Base-by-base conservation (phyloP, 2,797 vertebrate genomes). In the Cottoperca gobio region DNA sequence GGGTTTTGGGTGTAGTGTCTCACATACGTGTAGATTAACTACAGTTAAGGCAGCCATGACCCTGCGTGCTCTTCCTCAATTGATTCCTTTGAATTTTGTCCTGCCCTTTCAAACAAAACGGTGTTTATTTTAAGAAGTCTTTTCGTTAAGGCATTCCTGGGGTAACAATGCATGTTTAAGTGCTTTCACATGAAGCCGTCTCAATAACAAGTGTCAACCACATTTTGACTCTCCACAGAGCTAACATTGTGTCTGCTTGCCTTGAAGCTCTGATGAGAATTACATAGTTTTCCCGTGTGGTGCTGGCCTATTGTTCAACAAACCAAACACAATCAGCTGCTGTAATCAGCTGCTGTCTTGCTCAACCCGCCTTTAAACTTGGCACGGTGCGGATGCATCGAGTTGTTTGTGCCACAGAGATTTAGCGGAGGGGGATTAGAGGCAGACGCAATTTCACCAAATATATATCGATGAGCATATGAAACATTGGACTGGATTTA, bases 301-400 rank as follows among this genome's bases (percentile, higher is more conserved):
- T 63, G n/a, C 4, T 0, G 55, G 42, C 43, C 80, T 55, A 70
- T 86, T 86, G 82, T 89, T 89, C 21, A 6, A 60, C 54, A 65
- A 71, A 82, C 45, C 35, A 79, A 82, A 26, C 19, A 52, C 58
- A 74, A 62, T 62, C 76, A 78, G 75, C 65, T 52, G 40, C 59
- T 65, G 71, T 73, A 79, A 79, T 89, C 78, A 79, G 65, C 80
- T 80, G 64, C 64, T 45, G 67, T 78, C 54, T 85, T 84, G 66
- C 65, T 67, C 52, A 81, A 85, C 67, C 11, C 35, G 62, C 42
- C 64, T 52, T 62, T 57, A 23, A 11, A 37, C 11, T 66, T 79
- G 82, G 74, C 82, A 60, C 14, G 0, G 9, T 11, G 49, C 39
- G 57, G 35, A 31, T 45, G 21, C 52, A 50, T 16, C 48, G 73